Evolutionary conservation across 1,140 invertebrate species (phyloP).

Genomic region (Eubasilissa regina): DNA sequence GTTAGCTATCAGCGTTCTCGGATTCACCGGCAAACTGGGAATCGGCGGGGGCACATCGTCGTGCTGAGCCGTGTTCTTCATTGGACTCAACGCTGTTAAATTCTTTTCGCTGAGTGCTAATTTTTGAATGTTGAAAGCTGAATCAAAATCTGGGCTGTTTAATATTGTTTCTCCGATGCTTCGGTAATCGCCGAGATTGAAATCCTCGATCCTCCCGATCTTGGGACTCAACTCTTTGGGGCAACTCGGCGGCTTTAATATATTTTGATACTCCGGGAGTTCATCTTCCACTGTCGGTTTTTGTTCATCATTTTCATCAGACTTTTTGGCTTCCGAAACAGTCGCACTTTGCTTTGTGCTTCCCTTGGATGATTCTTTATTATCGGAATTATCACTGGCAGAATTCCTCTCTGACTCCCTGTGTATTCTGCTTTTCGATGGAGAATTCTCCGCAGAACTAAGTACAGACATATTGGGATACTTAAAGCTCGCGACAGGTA

Average conservation of each 20-base stretch:
- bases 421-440: slow-evolving; percentile 62
- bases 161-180: slow-evolving; percentile 47
- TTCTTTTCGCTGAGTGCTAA: slow-evolving; percentile 12
- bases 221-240: slow-evolving; percentile 57
- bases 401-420: slow-evolving; percentile 54
- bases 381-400: slow-evolving; percentile 58
- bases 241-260: slow-evolving; percentile 62
- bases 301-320: slow-evolving; percentile 29
- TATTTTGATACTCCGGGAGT: slow-evolving; percentile 67
- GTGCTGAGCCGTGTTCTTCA: slow-evolving; percentile 20
- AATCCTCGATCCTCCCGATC: slow-evolving; percentile 50
- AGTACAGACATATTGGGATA: slow-evolving; percentile 66
- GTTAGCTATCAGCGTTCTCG: slow-evolving; percentile 79
- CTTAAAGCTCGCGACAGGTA: slow-evolving; percentile 69
- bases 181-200: slow-evolving; percentile 40
- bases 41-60: slow-evolving; percentile 72
- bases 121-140: slow-evolving; percentile 38
- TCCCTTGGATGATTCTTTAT: slow-evolving; percentile 34
- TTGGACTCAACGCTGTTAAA: slow-evolving; percentile 23
- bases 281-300: slow-evolving; percentile 58
- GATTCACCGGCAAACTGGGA: slow-evolving; percentile 76
- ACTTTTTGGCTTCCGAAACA: background rate
- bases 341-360: slow-evolving; percentile 17
- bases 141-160: slow-evolving; percentile 56
- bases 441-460: slow-evolving; percentile 66